Evolutionary conservation across 2,888 invertebrate genomes (phyloP), one percentile per base, ranked within the genome.

Genomic region (Alloplasta piceator): DNA sequence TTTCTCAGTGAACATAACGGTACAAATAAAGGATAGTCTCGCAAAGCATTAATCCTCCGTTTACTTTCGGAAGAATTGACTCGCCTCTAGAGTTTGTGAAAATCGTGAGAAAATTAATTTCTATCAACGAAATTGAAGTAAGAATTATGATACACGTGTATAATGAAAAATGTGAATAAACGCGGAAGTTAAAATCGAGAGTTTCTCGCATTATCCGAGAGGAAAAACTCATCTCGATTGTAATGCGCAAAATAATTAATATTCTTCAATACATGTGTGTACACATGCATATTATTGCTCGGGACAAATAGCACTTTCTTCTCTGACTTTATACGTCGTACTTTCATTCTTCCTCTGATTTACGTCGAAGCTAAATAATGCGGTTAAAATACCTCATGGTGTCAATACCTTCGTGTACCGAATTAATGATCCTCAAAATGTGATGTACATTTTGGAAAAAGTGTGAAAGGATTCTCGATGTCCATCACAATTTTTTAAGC

Each of bases 181-280:
- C 26, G 26, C 26, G 26, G 26, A 26, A 26, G 26, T 26, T 26
- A 26, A 26, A 26, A 46, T 46, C 26, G 43, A 36, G 52, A 48
- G 26, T 63, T 16, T 14, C 26, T 39, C 64, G 43, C n/a, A 56
- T 75, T 52, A 71, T 71, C 39, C 6, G 6, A 61, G 56, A 52
- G 61, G 56, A 39, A 67, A 76, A 80, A 72, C 38, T 61, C 55
- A 50, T 26, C 50, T 76, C 61, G 52, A 80, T 80, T 80, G 80
- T 80, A 67, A 9, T 7, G 43, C 48, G 56, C 12, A 12, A 72
- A 26, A 76, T 61, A 52, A 80, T 63, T 76, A 80, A 43, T 61
- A 43, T 76, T 72, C 61, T 48, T 50, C 61, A 61, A 63, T 9
- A 10, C 52, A 43, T 16, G 52, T 14, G 26, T 26, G 26, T 26